Evolutionary conservation across 2,113 vertebrate species (phyloP), one percentile per base, ranked within the genome.

Genomic region (Chionodraco myersi): DNA sequence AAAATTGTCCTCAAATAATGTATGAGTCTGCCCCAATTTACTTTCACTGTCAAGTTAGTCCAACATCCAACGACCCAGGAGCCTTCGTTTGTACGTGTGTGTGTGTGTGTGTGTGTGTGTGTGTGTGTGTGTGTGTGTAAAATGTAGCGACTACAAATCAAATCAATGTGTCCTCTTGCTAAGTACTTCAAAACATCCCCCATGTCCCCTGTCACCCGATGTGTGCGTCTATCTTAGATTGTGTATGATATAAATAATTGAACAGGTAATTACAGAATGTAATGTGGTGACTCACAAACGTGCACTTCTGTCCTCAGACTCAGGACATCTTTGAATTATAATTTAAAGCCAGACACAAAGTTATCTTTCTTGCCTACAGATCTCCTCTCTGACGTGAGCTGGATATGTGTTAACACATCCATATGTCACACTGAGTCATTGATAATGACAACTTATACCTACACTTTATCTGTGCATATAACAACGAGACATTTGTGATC

Each of bases 251-350:
- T 86, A 26, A 89, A 87, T 84, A 82, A 85, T 88, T 85, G 36
- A 87, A 70, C 3, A 68, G 34, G 21, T 81, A 86, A 91, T 93
- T 85, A 82, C 72, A 83, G 83, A 83, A 87, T 78, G 56, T 79
- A 84, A 86, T 75, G 47, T 73, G 58, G 54, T 68, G 73, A 78
- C 58, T 80, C 51, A 21, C 57, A 80, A 79, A 84, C 48, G 48
- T 80, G n/a, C 0, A 26, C 41, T 16, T 64, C 36, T 57, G 44
- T 79, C 48, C 59, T 82, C 53, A 72, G 11, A 77, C 67, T 70
- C 9, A 80, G 83, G 77, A 84, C 63, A 79, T 74, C 30, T n/a
- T 58, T 73, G 34, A 86, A 86, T 72, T 69, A 85, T 91, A 78
- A 90, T 90, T 91, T 66, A 88, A 47, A 73, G 34, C 77, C 47